phyloP scores from a whole-genome alignment of 2,113 vertebrate genomes.

The Canis aureus region DNA sequence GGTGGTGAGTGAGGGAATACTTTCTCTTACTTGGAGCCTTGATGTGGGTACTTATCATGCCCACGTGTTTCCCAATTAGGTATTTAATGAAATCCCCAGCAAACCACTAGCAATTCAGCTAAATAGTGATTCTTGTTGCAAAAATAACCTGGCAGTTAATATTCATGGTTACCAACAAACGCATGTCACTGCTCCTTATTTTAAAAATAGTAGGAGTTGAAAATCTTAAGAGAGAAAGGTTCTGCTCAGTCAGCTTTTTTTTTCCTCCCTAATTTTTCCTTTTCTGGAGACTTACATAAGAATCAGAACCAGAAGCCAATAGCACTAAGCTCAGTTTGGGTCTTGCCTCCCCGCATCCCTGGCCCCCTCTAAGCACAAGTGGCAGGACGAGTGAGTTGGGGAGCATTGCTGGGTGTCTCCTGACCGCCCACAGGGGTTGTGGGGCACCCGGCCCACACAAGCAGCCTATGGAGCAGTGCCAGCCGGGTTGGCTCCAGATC shows the following conservation, averaged over 20 bases:
- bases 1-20: background rate
- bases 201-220: conserved; percentile 36
- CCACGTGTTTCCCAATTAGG: background rate
- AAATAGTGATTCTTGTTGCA: background rate
- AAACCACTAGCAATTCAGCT: background rate
- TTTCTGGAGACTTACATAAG: background rate
- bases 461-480: background rate
- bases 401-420: background rate
- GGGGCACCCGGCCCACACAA: background rate
- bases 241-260: conserved; percentile 35
- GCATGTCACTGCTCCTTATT: background rate
- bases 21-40: background rate
- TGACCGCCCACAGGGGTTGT: fast-evolving
- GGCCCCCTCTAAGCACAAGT: fast-evolving
- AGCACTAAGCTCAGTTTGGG: background rate
- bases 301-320: background rate
- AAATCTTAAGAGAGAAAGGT: background rate
- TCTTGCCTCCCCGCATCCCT: background rate
- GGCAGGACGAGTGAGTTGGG: background rate
- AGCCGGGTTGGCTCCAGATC: no score
- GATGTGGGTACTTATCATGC: background rate
- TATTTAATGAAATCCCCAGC: background rate
- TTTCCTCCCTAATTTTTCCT: background rate
- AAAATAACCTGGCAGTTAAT: background rate
- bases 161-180: background rate